Base-by-base conservation (phyloP, 2,888 invertebrate species). In the Melanchra persicariae region DNA sequence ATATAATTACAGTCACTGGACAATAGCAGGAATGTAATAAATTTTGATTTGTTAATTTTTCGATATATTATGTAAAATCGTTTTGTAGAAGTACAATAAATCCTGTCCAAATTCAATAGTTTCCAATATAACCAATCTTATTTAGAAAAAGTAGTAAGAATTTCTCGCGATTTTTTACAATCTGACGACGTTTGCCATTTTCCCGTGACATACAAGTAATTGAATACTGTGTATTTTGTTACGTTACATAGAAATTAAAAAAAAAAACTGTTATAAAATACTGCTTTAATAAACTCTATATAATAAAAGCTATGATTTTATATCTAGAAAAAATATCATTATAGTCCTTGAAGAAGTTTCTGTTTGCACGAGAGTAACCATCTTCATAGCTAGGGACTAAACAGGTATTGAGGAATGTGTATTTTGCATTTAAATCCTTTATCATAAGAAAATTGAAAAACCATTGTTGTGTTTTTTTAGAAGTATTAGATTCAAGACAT, bases 321-420 rank as follows among this genome's bases (percentile, higher is more conserved):
- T 2, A 45, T 30, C 7, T 40, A n/a, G 22, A 34, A 17, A 37
- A 52, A 8, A 43, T 43, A 9, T 60, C 47, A 40, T 45, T 47
- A 49, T 30, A 15, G 19, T 40, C 22, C 0, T n/a, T 57, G 12
- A 24, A 15, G 1, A 2, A n/a, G 26, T 59, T 62, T 22, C 2
- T 24, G 24, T 34, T 49, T 40, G 8, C 15, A 37, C 3, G 17
- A 37, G 37, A 54, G 15, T 47, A 22, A 43, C 69, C 17, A 54
- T 22, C 30, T 43, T 22, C 12, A 64, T 69, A 80, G 10, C 65
- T 60, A 45, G 73, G 72, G 15, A 84, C 81, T 57, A 84, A 65
- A 52, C 85, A 84, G n/a, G 83, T 73, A 12, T 52, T 83, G 12
- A 82, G 94, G 97, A 82, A 91, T 43, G 60, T 81, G 61, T 85